Conservation (phyloP, 2,888 invertebrate species). For the Fragum sueziense region DNA sequence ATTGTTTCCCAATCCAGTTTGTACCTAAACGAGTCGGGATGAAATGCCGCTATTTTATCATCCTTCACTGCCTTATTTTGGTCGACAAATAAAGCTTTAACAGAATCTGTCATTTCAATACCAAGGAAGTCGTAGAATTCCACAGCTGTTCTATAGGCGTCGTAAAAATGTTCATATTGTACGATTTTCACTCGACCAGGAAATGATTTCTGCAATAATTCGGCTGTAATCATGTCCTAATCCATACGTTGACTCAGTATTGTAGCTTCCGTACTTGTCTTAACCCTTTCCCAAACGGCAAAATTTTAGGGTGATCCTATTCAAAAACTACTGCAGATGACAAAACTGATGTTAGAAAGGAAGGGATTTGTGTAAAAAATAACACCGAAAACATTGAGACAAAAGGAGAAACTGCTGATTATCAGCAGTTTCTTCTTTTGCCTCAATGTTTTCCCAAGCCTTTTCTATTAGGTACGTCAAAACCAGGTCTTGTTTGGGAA, state of each 20-base stretch:
- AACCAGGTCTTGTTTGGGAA: too few relatives aligned
- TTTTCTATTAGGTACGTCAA: too few relatives aligned
- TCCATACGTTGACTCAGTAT: background rate
- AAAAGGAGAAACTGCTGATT: too few relatives aligned
- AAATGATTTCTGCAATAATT: background rate
- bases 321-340: too few relatives aligned
- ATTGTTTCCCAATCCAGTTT: background rate
- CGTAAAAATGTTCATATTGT: background rate
- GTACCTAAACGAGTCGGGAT: background rate
- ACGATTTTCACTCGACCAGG: background rate
- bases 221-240: background rate
- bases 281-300: background rate
- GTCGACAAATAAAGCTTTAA: too few relatives aligned
- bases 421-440: too few relatives aligned
- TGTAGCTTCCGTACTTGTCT: background rate
- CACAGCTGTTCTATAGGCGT: background rate
- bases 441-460: too few relatives aligned
- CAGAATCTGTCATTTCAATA: background rate
- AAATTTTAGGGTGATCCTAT: too few relatives aligned
- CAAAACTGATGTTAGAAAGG: too few relatives aligned
- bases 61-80: background rate
- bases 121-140: background rate
- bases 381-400: too few relatives aligned
- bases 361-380: too few relatives aligned
- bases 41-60: background rate